Evolutionary conservation across 1,140 invertebrate species (phyloP).

Genomic region (Drosophila sechellia): DNA sequence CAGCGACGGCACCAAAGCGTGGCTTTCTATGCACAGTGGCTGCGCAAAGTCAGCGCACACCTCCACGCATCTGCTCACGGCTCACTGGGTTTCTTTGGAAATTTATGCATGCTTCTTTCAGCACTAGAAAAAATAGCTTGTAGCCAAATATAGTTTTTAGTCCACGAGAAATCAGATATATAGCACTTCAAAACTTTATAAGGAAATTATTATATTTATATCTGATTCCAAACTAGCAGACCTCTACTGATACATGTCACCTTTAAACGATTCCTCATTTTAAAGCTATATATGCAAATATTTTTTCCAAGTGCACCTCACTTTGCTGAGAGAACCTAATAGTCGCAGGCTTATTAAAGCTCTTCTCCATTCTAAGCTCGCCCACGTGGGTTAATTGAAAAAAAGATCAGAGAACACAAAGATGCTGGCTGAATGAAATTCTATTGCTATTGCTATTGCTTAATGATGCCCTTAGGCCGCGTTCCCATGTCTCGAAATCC

Average conservation of each 20-base stretch:
- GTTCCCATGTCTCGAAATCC: constrained; percentile 55
- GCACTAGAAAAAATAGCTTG: background rate
- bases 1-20: constrained; percentile 61
- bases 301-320: constrained; percentile 11
- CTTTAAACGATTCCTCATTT: background rate
- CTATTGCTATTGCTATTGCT: constrained; percentile 25
- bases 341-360: constrained; percentile 32
- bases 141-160: background rate
- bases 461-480: constrained; percentile 30
- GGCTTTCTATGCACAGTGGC: constrained; percentile 76
- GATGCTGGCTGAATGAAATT: constrained; percentile 38
- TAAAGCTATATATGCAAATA: background rate
- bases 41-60: constrained; percentile 61
- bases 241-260: too few species aligned
- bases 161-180: too few species aligned
- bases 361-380: constrained; percentile 14
- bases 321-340: constrained; percentile 31
- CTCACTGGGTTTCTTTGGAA: constrained; percentile 47
- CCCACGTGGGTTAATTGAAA: constrained; percentile 44
- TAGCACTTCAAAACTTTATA: too few species aligned
- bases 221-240: too few species aligned
- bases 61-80: constrained; percentile 15
- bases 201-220: too few species aligned
- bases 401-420: constrained; percentile 44
- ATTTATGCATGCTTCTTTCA: constrained; percentile 34